These are phyloP conservation scores for Fabriciana adippe DNA, from an alignment of 2,888 invertebrate species.

Conservation along the genomic window DNA sequence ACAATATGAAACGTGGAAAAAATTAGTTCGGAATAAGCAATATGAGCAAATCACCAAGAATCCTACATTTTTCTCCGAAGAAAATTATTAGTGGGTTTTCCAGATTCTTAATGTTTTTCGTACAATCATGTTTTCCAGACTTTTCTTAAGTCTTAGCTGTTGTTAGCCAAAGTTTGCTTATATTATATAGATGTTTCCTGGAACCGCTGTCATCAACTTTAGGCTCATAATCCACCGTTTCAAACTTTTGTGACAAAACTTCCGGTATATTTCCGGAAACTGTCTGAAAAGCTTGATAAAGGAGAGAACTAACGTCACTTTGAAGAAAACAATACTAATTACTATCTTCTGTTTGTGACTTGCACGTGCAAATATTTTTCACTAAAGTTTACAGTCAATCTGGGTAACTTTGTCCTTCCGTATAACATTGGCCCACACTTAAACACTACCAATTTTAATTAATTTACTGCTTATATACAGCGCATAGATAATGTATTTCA, in stretches of 20 bases:
- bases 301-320: not conserved
- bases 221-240: constrained; percentile 5
- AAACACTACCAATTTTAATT: too few species aligned
- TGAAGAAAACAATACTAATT: constrained; percentile 4
- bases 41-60: too few species aligned
- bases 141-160: not conserved
- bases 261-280: constrained; percentile 14
- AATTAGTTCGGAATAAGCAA: too few species aligned
- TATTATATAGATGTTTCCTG: constrained; percentile 10
- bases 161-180: constrained; percentile 4
- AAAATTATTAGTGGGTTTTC: too few species aligned
- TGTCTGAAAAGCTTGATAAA: constrained; percentile 16
- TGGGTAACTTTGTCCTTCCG: too few species aligned
- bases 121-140: not conserved
- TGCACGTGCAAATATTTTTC: not conserved
- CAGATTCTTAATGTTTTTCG: not conserved
- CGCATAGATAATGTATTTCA: too few species aligned
- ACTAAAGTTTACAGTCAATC: too few species aligned
- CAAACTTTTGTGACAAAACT: constrained; percentile 20
- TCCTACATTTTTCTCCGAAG: too few species aligned
- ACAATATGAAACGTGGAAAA: too few species aligned
- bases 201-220: constrained; percentile 6
- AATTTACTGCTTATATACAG: too few species aligned
- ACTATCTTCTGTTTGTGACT: not conserved
- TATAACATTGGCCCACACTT: too few species aligned